Conservation (phyloP, 2,888 invertebrate genomes). For the Andrena dorsata region DNA sequence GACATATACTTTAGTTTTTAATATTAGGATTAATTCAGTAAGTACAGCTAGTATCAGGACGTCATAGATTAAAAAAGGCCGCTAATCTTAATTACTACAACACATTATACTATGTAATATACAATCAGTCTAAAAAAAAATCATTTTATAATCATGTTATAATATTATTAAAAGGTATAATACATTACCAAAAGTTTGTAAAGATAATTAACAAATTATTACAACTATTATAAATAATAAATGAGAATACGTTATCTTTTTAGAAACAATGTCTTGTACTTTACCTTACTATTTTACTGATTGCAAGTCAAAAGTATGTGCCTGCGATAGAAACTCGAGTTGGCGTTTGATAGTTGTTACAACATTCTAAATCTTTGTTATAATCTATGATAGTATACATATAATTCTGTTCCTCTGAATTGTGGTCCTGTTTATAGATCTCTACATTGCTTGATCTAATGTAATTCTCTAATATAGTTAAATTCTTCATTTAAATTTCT, state of each 20-base stretch:
- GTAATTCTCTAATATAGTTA: background rate
- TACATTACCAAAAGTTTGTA: conserved; percentile 69
- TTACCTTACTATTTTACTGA: conserved; percentile 8
- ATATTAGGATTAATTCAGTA: conserved; percentile 60
- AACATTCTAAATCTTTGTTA: background rate
- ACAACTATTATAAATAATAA: conserved; percentile 75
- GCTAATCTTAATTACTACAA: conserved; percentile 58
- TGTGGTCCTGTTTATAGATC: background rate
- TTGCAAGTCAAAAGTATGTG: background rate
- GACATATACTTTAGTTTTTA: conserved; percentile 58
- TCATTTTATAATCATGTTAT: conserved; percentile 72
- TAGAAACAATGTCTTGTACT: conserved; percentile 43
- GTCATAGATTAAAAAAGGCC: conserved; percentile 52
- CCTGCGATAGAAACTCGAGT: background rate
- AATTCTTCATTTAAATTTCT: conserved; percentile 4
- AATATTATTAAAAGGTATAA: conserved; percentile 68
- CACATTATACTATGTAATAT: conserved; percentile 64
- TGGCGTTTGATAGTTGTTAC: background rate
- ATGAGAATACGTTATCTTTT: conserved; percentile 67
- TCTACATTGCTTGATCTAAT: background rate
- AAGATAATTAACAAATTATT: conserved; percentile 73
- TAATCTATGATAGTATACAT: background rate
- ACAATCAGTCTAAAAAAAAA: conserved; percentile 62
- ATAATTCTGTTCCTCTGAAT: background rate
- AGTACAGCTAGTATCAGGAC: conserved; percentile 52